Percentiles rank a stretch among this genome's conserved stretches.
Evolutionary conservation across 2,797 vertebrate genomes (phyloP).

Genomic region (Galaxias olidus): DNA sequence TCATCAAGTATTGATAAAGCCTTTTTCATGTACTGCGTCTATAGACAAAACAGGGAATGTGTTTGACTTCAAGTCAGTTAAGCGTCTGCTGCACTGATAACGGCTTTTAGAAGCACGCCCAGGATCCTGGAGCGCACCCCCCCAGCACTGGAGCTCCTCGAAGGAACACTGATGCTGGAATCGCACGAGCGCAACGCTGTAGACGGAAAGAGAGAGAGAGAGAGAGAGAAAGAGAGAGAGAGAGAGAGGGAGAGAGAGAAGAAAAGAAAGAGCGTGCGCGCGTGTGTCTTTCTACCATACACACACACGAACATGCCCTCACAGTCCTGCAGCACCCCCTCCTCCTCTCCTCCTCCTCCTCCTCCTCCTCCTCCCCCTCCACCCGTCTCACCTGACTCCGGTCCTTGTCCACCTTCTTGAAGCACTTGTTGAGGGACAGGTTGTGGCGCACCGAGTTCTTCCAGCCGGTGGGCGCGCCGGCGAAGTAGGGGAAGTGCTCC

Average conservation of each 20-base stretch:
- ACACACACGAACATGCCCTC: too few species aligned
- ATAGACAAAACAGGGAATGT: constrained; percentile 74
- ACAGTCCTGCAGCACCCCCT: background rate
- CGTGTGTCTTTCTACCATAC: too few species aligned
- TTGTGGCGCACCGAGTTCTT: constrained; percentile 92
- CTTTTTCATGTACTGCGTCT: constrained; percentile 66
- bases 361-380: background rate
- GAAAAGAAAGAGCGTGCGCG: too few species aligned
- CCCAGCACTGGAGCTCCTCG: too few species aligned
- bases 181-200: too few species aligned
- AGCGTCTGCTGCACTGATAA: constrained; percentile 57
- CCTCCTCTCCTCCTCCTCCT: background rate
- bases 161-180: too few species aligned
- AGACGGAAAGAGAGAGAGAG: background rate
- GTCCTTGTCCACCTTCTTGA: constrained; percentile 97
- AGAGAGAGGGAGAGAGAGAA: too few species aligned
- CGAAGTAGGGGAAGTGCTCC: constrained; percentile 91
- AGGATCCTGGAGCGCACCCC: background rate
- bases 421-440: constrained; percentile 90
- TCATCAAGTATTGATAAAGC: constrained; percentile 77
- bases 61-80: constrained; percentile 69
- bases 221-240: background rate
- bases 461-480: constrained; percentile 88
- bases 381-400: constrained; percentile 89
- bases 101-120: constrained; percentile 32